Base-by-base conservation (phyloP, 1,140 invertebrate species). In the Penaeus chinensis region DNA sequence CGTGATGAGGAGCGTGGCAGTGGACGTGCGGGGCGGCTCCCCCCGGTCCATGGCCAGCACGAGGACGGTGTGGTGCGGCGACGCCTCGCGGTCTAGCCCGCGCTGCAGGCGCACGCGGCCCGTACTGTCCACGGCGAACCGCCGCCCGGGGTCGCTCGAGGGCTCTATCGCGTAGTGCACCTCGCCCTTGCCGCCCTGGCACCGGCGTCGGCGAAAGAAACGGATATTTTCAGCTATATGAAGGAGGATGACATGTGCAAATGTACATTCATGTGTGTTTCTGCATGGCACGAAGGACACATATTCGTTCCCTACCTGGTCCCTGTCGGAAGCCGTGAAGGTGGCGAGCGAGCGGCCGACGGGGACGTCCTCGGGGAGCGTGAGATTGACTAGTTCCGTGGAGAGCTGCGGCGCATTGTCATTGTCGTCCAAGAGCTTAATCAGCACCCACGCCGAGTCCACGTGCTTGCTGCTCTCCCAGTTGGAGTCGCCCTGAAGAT, bases 291-390 rank as follows among this genome's bases (percentile, higher is more conserved):
- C 24, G 18, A 27, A 32, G 13, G 61, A 84, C 16, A 5, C 7
- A 2, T 42, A 42, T 54, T 13, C 54, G 11, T 11, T 16, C 54
- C 85, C 82, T 42, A 85, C 84, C 84, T 85, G 74, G 93, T 99
- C 98, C 16, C 95, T 95, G 93, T 99, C 98, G 16, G 93, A 94
- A 0, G 98, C 98, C 78, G 93, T 92, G 7, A 96, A 94, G 92
- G 94, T 94, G 86, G 94, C 96, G 0, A 99, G 96, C 84, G 95
- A 94, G 76, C 94, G 95, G 4, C 97, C 97, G 60, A 98, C 94
- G 89, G 97, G 96, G 0, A 96, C 95, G 92, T 99, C 98, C 93
- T 99, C 98, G 0, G 97, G 98, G 0, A 99, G 96, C 91, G 98
- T 98, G 0, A 97, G 96, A 91, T 96, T 97, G 92, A 98, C 79